Evolutionary conservation across 2,797 vertebrate genomes (phyloP).

Genomic region (Siniperca undulata): DNA sequence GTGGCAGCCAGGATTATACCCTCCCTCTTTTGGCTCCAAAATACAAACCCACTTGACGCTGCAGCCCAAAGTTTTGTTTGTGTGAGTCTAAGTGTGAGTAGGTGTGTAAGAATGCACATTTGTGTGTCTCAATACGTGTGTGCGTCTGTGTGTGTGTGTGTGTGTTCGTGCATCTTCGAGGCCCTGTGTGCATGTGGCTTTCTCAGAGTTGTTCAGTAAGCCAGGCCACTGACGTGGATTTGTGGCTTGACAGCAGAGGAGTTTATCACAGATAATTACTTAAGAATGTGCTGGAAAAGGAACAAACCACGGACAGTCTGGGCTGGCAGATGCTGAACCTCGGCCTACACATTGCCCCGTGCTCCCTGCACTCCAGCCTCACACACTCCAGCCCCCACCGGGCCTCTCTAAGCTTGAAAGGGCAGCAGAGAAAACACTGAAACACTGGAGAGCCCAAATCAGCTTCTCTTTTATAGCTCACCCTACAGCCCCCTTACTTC

Average conservation of each 20-base stretch:
- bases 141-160: conserved; percentile 22
- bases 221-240: conserved; percentile 80
- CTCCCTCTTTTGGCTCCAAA: conserved; percentile 75
- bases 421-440: conserved; percentile 66
- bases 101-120: conserved; percentile 57
- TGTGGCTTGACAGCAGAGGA: conserved; percentile 81
- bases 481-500: conserved; percentile 44
- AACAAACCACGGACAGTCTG: conserved; percentile 79
- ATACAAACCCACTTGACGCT: conserved; percentile 74
- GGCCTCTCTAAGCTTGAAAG: conserved; percentile 72
- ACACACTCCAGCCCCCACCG: conserved; percentile 69
- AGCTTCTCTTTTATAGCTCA: conserved; percentile 63
- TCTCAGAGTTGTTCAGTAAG: conserved; percentile 71
- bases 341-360: conserved; percentile 75
- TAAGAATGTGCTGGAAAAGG: conserved; percentile 82
- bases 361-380: conserved; percentile 66
- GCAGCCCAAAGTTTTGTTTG: conserved; percentile 74
- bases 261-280: conserved; percentile 85
- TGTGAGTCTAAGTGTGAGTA: conserved; percentile 61
- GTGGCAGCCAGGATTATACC: conserved; percentile 79
- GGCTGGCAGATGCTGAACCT: conserved; percentile 79
- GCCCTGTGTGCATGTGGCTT: conserved; percentile 63
- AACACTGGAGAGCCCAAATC: conserved; percentile 61
- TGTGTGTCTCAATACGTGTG: conserved; percentile 45
- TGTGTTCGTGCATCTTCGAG: conserved; percentile 51